Conservation (phyloP, 2,113 vertebrate species). For the Tragelaphus imberbis region DNA sequence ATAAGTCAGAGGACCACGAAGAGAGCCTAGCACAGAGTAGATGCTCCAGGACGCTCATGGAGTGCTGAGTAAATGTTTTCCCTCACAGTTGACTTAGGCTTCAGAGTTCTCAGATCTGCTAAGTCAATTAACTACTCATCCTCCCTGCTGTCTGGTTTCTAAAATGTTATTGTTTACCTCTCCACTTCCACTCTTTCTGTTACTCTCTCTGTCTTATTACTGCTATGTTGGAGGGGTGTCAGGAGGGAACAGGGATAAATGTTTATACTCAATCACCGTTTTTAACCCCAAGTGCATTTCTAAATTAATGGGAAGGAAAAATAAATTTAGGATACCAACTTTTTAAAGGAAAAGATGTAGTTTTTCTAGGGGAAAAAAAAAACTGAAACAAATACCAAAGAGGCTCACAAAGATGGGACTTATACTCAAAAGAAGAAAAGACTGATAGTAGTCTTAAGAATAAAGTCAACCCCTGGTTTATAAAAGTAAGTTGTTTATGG, state of each 20-base stretch:
- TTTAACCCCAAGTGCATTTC: background rate
- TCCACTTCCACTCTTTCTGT: background rate
- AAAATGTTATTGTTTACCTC: background rate
- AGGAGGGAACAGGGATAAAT: background rate
- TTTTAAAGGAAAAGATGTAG: background rate
- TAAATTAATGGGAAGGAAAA: background rate
- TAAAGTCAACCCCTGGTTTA: background rate
- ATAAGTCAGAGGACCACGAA: background rate
- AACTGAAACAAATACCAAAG: background rate
- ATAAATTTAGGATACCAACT: background rate
- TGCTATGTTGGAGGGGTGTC: background rate
- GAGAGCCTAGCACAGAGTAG: background rate
- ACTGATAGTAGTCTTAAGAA: background rate
- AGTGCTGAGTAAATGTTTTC: background rate
- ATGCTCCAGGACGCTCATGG: background rate
- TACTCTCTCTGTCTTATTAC: background rate
- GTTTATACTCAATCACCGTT: background rate
- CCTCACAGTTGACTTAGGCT: background rate
- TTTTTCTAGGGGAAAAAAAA: background rate
- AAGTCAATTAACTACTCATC: background rate
- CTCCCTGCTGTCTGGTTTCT: background rate
- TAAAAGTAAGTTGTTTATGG: background rate
- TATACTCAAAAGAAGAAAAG: background rate
- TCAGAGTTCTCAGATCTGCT: background rate
- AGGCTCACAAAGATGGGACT: background rate